Conservation (phyloP, 2,113 vertebrate species). For the Scatophagus argus region DNA sequence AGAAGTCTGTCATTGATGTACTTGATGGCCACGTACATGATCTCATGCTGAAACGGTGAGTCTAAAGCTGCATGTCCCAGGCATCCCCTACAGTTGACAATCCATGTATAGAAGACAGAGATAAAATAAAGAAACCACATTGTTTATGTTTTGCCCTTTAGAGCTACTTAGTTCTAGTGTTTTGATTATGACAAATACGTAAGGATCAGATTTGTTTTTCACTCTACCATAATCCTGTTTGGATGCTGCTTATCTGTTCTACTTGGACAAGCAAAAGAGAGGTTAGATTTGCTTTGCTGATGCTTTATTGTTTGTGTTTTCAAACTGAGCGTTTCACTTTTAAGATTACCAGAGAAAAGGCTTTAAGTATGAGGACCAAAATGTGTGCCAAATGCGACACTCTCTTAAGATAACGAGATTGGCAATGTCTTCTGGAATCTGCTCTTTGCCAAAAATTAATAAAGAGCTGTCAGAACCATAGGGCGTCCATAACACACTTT, state of each 20-base stretch:
- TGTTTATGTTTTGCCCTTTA: neutral
- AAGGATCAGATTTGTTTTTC: neutral
- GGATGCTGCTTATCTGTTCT: neutral
- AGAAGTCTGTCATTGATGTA: too few species aligned
- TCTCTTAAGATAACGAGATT: neutral
- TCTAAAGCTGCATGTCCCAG: too few species aligned
- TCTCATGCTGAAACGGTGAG: too few species aligned
- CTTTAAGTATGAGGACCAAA: neutral
- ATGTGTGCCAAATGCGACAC: neutral
- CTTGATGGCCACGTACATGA: too few species aligned
- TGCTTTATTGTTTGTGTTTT: neutral
- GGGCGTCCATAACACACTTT: neutral
- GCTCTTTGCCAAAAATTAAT: neutral
- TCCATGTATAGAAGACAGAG: too few species aligned
- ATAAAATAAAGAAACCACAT: neutral
- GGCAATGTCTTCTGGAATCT: neutral
- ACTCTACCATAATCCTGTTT: neutral
- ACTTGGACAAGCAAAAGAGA: neutral
- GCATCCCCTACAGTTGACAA: neutral
- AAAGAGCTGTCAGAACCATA: neutral
- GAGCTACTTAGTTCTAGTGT: neutral
- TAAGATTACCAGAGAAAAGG: neutral
- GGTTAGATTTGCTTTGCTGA: neutral
- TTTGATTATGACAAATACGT: neutral
- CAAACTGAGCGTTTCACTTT: neutral